A percentile compares a stretch with the other conserved stretches of the same genome.
Evolutionary conservation across 2,113 vertebrate genomes (phyloP).

Genomic region (Alethe castanea): DNA sequence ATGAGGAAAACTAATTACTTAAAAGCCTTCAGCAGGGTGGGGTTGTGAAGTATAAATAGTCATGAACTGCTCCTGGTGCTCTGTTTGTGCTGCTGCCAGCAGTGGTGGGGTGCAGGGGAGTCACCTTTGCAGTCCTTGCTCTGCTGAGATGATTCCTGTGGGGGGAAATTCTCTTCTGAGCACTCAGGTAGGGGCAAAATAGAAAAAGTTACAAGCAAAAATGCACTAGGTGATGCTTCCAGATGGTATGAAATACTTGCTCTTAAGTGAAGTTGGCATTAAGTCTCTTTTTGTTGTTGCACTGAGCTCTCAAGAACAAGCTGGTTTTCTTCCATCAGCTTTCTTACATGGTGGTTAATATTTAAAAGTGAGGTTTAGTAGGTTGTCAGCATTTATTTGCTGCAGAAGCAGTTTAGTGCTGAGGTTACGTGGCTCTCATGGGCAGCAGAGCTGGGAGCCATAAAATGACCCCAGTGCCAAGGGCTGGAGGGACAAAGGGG

Average conservation of each 20-base stretch:
- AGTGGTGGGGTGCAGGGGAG: rapidly evolving
- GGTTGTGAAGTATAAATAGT: conserved; percentile 15
- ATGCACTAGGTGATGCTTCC: rapidly evolving
- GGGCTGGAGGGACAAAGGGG: background rate
- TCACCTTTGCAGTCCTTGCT: rapidly evolving
- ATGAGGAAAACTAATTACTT: conserved; percentile 54
- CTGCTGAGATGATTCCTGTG: background rate
- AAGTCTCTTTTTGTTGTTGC: background rate
- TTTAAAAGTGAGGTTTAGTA: background rate
- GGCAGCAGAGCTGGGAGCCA: background rate
- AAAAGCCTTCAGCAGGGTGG: conserved; percentile 1
- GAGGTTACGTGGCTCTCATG: rapidly evolving
- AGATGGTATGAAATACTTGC: rapidly evolving
- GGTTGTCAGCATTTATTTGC: rapidly evolving
- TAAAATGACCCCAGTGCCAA: background rate
- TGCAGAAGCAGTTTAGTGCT: background rate
- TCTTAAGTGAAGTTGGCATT: background rate
- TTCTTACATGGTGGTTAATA: rapidly evolving
- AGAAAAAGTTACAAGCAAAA: background rate
- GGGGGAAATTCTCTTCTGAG: background rate
- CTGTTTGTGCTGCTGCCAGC: background rate
- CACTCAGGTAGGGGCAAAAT: background rate
- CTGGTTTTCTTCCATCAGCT: background rate
- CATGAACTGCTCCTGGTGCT: background rate
- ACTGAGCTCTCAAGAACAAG: rapidly evolving